Percentiles rank a stretch among this genome's conserved stretches.
phyloP scores from a whole-genome alignment of 2,888 invertebrate species.

The Junonia oenone region DNA sequence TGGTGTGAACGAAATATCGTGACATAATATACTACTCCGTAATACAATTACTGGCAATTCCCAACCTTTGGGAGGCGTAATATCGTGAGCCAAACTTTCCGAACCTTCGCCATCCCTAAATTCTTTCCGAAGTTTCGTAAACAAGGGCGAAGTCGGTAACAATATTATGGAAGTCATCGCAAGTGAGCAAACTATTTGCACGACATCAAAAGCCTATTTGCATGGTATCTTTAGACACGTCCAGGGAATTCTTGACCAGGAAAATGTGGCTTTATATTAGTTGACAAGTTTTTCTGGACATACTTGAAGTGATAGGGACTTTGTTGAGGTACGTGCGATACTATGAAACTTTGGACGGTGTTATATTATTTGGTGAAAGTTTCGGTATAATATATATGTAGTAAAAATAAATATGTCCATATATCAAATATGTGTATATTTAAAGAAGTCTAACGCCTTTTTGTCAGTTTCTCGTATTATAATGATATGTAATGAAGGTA shows the following conservation, averaged over 20 bases:
- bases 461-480: too few species aligned
- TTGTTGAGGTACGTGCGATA: too few species aligned
- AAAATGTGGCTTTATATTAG: slow-evolving; percentile 2
- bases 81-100: slow-evolving; percentile 24
- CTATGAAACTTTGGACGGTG: too few species aligned
- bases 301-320: too few species aligned
- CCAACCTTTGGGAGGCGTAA: slow-evolving; percentile 22
- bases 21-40: slow-evolving; percentile 12
- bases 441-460: too few species aligned
- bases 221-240: slow-evolving; percentile 22
- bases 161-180: slow-evolving; percentile 30
- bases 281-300: neutral
- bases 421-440: too few species aligned
- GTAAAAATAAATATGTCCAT: too few species aligned
- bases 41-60: slow-evolving; percentile 27
- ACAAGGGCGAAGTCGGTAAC: slow-evolving; percentile 31
- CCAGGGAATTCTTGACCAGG: slow-evolving; percentile 13
- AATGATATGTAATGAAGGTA: too few species aligned
- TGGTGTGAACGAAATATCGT: neutral
- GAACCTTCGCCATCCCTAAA: slow-evolving; percentile 15
- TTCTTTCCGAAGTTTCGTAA: slow-evolving; percentile 24
- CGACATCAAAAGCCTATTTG: slow-evolving; percentile 27
- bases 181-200: slow-evolving; percentile 29
- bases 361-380: too few species aligned
- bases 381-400: too few species aligned